Base-by-base conservation (phyloP, 2,888 invertebrate genomes). In the Plebejus anna region DNA sequence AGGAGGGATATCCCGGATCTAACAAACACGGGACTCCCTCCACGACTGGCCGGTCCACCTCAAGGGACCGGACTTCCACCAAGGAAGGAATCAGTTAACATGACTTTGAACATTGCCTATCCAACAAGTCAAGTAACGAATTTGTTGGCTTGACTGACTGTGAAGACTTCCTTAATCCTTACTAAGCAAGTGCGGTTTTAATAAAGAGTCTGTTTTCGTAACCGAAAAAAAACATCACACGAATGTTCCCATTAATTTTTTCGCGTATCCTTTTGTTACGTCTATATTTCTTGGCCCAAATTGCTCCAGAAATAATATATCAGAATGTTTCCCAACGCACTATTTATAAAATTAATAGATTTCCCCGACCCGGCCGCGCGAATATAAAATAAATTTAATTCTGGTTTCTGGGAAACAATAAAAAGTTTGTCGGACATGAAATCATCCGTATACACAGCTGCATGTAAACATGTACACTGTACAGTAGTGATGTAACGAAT, bases 341-440 rank as follows among this genome's bases (percentile, higher is more conserved):
- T 72, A 72, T 72, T 72, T 72, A 72, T 72, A 72, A 72, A 47
- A 72, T 36, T 66, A 66, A 36, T 66, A 66, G 66, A 66, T 66
- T 16, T 9, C 13, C 4, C 66, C 66, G 66, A 66, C 66, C 66
- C 66, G 66, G 16, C 66, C 36, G 32, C 66, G 66, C 66, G 66
- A 11, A 32, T 66, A 66, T 66, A 36, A 66, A 66, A 36, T 66
- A 66, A 66, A 66, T 66, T 66, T 66, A 66, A 66, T 66, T 66
- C 66, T 66, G 66, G 32, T 66, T 66, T 66, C 66, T 66, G 32
- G 16, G 32, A 36, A 66, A 66, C 66, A 66, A 66, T 66, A 66
- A 66, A 66, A 66, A 66, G 28, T 11, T 66, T 66, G 61, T 66
- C 61, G 32, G 13, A 32, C 11, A 36, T 66, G 66, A 66, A 66